These are phyloP conservation scores for Microchrysa polita DNA, from an alignment of 2,888 invertebrate genomes.

Conservation along the genomic window DNA sequence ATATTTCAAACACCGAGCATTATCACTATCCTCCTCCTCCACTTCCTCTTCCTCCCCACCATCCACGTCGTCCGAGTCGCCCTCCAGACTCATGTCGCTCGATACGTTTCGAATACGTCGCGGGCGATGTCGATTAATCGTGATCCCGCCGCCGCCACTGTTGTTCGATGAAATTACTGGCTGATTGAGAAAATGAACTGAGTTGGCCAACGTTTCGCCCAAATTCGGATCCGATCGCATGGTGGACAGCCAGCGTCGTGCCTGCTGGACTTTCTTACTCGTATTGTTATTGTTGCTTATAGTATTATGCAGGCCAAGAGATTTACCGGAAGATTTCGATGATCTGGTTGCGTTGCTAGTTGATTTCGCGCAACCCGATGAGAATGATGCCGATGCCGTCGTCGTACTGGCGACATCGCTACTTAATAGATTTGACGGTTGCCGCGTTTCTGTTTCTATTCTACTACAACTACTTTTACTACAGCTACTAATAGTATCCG, in stretches of 20 bases:
- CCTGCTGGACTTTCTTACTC: slow-evolving; percentile 44
- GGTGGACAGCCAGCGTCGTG: slow-evolving; percentile 52
- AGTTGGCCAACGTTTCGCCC: slow-evolving; percentile 57
- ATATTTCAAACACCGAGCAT: slow-evolving; percentile 22
- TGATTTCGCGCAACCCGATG: slow-evolving; percentile 10
- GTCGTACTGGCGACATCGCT: neutral
- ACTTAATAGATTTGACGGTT: neutral
- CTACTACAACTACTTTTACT: slow-evolving; percentile 52
- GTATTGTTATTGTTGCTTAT: slow-evolving; percentile 46
- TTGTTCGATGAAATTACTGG: neutral
- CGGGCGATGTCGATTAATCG: neutral
- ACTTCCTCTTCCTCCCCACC: neutral
- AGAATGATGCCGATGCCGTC: slow-evolving; percentile 7
- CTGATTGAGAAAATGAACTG: slow-evolving; percentile 47
- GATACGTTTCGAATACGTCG: neutral
- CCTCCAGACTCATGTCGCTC: neutral
- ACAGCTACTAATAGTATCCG: slow-evolving; percentile 54
- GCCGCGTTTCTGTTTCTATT: slow-evolving; percentile 49
- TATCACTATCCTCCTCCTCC: slow-evolving; percentile 19
- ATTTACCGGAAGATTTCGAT: slow-evolving; percentile 37
- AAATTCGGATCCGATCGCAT: slow-evolving; percentile 58
- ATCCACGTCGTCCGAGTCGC: neutral
- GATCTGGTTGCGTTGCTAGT: slow-evolving; percentile 9
- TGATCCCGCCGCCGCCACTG: slow-evolving; percentile 5
- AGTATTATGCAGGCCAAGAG: slow-evolving; percentile 39